phyloP scores from a whole-genome alignment of 2,797 vertebrate species.

The Alauda arvensis region DNA sequence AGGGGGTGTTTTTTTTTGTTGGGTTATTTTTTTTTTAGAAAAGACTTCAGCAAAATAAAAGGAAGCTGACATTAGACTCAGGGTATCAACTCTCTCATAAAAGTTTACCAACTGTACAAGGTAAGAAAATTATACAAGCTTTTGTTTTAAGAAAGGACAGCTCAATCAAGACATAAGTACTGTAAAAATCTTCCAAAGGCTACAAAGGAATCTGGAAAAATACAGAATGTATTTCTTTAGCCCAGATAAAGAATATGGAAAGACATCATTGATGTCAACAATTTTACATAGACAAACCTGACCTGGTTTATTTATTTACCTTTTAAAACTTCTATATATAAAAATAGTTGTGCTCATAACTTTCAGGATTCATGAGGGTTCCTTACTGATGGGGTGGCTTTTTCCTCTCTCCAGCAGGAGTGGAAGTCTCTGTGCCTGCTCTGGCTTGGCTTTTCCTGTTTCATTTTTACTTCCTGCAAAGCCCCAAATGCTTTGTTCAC shows the following conservation, averaged over 20 bases:
- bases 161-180: constrained; percentile 83
- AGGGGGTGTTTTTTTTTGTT: neutral
- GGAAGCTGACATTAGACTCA: constrained; percentile 71
- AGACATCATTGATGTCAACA: constrained; percentile 98
- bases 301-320: constrained; percentile 82
- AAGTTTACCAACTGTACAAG: constrained; percentile 89
- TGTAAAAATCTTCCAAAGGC: constrained; percentile 86
- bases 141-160: constrained; percentile 85
- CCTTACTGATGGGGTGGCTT: constrained; percentile 52
- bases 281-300: constrained; percentile 92
- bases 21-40: constrained; percentile 48
- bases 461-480: neutral
- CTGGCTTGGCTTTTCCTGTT: neutral
- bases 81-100: constrained; percentile 80
- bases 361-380: constrained; percentile 76
- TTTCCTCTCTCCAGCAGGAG: neutral
- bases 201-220: constrained; percentile 92
- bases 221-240: constrained; percentile 87
- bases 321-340: constrained; percentile 77
- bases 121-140: constrained; percentile 96
- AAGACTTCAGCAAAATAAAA: constrained; percentile 78
- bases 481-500: constrained; percentile 18
- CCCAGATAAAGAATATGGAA: constrained; percentile 86
- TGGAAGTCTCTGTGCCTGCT: neutral
- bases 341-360: constrained; percentile 78